A percentile compares a stretch with the other conserved stretches of the same genome.
Evolutionary conservation across 2,113 vertebrate genomes (phyloP).

Genomic region (Callaeas wilsoni): DNA sequence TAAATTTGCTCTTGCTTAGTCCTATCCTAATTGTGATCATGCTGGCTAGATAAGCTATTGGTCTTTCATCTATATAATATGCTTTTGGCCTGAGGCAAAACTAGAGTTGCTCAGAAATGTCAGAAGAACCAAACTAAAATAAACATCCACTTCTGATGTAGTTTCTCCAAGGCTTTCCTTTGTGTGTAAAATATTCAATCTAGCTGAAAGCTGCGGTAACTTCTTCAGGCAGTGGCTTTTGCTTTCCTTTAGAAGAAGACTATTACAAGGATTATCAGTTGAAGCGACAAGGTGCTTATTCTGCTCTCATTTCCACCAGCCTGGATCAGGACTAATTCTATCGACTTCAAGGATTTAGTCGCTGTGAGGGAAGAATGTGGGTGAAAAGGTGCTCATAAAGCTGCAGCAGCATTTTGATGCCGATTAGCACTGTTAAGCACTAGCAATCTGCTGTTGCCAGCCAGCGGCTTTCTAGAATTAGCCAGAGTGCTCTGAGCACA

Average conservation of each 20-base stretch:
- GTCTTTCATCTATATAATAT: conserved; percentile 17
- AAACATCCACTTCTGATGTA: background rate
- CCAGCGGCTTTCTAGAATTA: background rate
- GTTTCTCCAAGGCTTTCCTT: background rate
- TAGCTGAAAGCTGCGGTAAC: background rate
- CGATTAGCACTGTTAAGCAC: background rate
- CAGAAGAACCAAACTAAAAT: background rate
- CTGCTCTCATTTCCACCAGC: background rate
- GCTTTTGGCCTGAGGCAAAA: conserved; percentile 27
- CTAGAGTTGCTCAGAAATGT: background rate
- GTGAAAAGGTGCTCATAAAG: conserved; percentile 22
- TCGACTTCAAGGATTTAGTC: conserved; percentile 1
- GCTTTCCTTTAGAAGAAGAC: background rate
- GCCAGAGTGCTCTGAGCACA: background rate
- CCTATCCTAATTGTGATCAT: background rate
- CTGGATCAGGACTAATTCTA: conserved; percentile 6
- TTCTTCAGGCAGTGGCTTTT: background rate
- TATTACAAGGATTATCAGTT: background rate
- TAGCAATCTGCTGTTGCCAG: background rate
- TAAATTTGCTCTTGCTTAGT: background rate
- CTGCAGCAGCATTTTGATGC: conserved; percentile 20
- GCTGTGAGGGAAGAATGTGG: background rate
- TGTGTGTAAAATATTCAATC: background rate
- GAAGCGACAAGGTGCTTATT: background rate
- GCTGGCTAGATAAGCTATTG: background rate